Base-by-base conservation (phyloP, 1,140 invertebrate genomes). In the Campoletis sonorensis region DNA sequence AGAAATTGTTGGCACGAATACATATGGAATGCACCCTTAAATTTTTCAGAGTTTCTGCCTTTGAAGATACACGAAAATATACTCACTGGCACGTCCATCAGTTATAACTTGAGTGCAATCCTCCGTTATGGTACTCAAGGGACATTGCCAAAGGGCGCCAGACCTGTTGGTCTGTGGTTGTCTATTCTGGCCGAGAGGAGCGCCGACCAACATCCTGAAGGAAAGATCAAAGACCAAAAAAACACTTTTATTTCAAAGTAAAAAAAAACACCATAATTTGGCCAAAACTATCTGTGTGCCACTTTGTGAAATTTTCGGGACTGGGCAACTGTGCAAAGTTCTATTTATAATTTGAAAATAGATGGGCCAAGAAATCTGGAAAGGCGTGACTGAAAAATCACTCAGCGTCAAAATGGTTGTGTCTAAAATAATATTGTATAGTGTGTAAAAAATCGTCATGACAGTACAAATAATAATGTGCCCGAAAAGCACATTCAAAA, bases 91-190 rank as follows among this genome's bases (percentile, higher is more conserved):
- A 92, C 94, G 94, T 64, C 97, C 97, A 92, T 98, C 97, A 5
- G 97, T 98, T 81, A 96, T 94, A 78, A 98, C 95, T 93, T 98
- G 97, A 61, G 90, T 91, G 89, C 97, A 98, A 90, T 98, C 97
- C 45, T 92, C 85, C 33, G 90, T 87, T 0, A 90, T 85, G 7
- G 94, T 94, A 8, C 94, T 95, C 15, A 98, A 90, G 0, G 96
- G 95, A 92, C 98, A 98, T 91, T 95, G 95, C 93, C 95, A 98
- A 13, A 99, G 91, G 0, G 97, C 97, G 30, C 98, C 98, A 0
- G 98, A 98, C 82, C 92, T 93, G 79, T 95, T 96, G 13, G 97
- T 98, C 40, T 94, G 93, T 4, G 97, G 96, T 90, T 98, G 97
- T 73, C 94, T 90, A 90, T 98, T 98, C 86, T 97, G 94, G 81